These are phyloP conservation scores for Colossoma macropomum DNA, from an alignment of 2,113 vertebrate species.

Conservation along the genomic window DNA sequence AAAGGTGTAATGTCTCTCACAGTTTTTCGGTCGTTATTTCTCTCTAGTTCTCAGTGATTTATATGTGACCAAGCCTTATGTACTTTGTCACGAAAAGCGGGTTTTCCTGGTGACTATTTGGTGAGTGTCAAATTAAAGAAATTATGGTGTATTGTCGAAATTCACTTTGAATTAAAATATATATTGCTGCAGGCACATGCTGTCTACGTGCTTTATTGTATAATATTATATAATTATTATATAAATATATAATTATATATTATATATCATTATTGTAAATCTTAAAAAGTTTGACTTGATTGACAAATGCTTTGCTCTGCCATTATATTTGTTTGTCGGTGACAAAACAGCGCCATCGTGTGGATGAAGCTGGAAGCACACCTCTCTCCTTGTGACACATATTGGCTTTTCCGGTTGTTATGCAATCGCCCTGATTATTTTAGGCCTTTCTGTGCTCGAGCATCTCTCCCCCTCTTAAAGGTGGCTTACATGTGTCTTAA, in stretches of 20 bases:
- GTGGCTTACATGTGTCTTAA: neutral
- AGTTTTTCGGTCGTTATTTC: conserved; percentile 90
- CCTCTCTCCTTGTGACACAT: neutral
- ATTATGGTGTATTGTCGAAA: conserved; percentile 99
- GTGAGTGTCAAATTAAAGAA: conserved; percentile 99
- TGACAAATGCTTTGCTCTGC: no score
- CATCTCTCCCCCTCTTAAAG: neutral
- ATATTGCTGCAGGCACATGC: conserved; percentile 87
- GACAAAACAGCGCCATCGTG: conserved; percentile 29
- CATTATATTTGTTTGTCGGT: no score
- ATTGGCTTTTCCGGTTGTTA: conserved; percentile 28
- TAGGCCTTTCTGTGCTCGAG: neutral
- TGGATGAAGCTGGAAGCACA: neutral
- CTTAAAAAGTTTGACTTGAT: no score
- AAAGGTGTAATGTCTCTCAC: conserved; percentile 97
- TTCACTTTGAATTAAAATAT: conserved; percentile 99
- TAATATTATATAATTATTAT: no score
- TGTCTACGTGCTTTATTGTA: conserved; percentile 36
- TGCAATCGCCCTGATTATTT: conserved; percentile 11
- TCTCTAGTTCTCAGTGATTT: conserved; percentile 99
- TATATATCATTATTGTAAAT: no score
- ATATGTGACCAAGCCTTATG: conserved; percentile 99
- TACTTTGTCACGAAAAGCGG: conserved; percentile 99
- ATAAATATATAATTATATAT: no score
- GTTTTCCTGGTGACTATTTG: conserved; percentile 99